Base-by-base conservation (phyloP, 2,888 invertebrate genomes). In the Minunthozetes semirufus region DNA sequence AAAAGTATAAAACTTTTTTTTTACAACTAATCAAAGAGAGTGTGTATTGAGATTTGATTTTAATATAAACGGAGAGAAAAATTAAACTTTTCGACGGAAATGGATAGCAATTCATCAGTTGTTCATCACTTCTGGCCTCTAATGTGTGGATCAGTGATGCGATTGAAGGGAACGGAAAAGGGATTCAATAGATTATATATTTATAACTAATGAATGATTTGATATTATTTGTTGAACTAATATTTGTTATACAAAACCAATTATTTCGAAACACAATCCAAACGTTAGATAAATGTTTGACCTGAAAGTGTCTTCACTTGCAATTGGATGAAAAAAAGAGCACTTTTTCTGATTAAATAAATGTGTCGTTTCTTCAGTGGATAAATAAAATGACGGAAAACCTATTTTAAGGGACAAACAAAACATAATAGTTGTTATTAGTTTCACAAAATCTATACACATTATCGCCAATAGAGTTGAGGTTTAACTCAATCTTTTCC, bases 361-460 rank as follows among this genome's bases (percentile, higher is more conserved):
- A 50, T 50, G 50, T 50, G 50, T 50, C 50, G n/a, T 50, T 50
- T n/a, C 19, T 50, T 50, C 19, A 6, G 5, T n/a, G 19, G 50
- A 50, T 50, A 50, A 50, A n/a, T 19, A 50, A 50, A 50, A 50
- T 19, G 19, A 50, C n/a, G 19, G 50, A 17, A 50, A 50, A 50
- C 50, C 19, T 50, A 50, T 50, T 50, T 50, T 19, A 50, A 50
- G n/a, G 1, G 19, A n/a, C n/a, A 50, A 50, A 50, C 50, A 50
- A 50, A 50, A 50, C 50, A 50, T 50, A 50, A 50, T 50, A 50
- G n/a, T 50, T 50, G 50, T 50, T 50, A 50, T 50, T 50, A 50
- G 19, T 50, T 50, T 50, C n/a, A 19, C 19, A 19, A 50, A 48
- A 50, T 50, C 50, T 50, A 50, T 50, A 50, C 5, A 50, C 50